Conservation (phyloP, 2,797 vertebrate genomes). For the Vireo griseus region DNA sequence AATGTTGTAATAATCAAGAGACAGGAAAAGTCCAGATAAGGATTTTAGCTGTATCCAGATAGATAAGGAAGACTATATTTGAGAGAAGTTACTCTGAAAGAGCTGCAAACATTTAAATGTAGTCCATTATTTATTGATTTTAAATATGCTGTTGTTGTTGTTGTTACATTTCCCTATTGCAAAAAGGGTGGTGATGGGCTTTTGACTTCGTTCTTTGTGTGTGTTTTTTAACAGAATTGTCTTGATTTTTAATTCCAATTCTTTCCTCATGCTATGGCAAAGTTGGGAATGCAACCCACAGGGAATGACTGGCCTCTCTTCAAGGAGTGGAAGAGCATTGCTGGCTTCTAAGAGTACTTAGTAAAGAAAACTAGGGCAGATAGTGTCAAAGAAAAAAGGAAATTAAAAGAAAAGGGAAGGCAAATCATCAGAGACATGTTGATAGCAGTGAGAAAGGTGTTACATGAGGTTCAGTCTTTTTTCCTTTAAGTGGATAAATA, state of each 20-base stretch:
- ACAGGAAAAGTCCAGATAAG: not conserved
- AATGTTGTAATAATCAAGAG: not conserved
- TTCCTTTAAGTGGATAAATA: not conserved
- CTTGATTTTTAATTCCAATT: not conserved
- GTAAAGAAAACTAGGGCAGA: not conserved
- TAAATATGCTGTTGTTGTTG: not conserved
- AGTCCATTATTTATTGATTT: not conserved
- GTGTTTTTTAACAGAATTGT: not conserved
- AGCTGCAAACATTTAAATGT: not conserved
- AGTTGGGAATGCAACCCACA: not conserved
- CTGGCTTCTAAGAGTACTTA: not conserved
- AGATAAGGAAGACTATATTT: not conserved
- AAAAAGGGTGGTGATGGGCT: fast-evolving
- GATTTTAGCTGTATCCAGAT: not conserved
- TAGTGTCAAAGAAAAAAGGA: not conserved
- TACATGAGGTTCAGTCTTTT: not conserved
- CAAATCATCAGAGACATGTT: not conserved
- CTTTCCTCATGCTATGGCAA: not conserved
- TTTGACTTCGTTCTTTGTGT: not conserved
- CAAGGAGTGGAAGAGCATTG: fast-evolving
- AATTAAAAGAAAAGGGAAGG: not conserved
- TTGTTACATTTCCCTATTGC: fast-evolving
- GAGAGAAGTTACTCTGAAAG: not conserved
- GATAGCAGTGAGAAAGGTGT: not conserved
- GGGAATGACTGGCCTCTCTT: not conserved